phyloP scores from a whole-genome alignment of 2,113 vertebrate species.

The Scophthalmus maximus region DNA sequence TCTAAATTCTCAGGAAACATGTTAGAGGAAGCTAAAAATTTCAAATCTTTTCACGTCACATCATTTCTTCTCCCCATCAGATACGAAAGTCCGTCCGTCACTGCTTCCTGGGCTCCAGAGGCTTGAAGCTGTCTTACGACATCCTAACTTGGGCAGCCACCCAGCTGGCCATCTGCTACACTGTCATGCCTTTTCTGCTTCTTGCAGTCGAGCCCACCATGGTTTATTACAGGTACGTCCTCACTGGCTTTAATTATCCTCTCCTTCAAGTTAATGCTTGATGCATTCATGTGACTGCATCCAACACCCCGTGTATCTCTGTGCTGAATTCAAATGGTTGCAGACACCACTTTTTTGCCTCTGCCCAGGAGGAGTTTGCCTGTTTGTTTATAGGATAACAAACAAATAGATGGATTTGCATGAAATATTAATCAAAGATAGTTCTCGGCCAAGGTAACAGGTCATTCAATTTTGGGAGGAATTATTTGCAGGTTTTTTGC shows the following conservation, averaged over 20 bases:
- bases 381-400: no score
- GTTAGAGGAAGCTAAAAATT: background rate
- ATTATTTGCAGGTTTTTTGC: no score
- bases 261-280: background rate
- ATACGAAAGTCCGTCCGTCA: constrained; percentile 78
- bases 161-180: constrained; percentile 84
- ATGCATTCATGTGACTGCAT: background rate
- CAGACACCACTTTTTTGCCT: no score
- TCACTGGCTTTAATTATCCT: background rate
- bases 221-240: constrained; percentile 79
- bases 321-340: no score
- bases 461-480: no score
- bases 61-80: constrained; percentile 51
- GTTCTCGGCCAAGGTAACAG: no score
- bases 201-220: constrained; percentile 78
- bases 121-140: constrained; percentile 79
- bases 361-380: no score
- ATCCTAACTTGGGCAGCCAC: constrained; percentile 82
- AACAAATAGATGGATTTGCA: no score
- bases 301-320: no score
- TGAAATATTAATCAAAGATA: no score
- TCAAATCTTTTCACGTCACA: background rate
- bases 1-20: background rate
- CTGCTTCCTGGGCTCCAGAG: constrained; percentile 69
- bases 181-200: constrained; percentile 84